Percentiles rank a stretch among this genome's conserved stretches.
Evolutionary conservation across 2,113 vertebrate genomes (phyloP).

Genomic region (Empidonax alnorum): DNA sequence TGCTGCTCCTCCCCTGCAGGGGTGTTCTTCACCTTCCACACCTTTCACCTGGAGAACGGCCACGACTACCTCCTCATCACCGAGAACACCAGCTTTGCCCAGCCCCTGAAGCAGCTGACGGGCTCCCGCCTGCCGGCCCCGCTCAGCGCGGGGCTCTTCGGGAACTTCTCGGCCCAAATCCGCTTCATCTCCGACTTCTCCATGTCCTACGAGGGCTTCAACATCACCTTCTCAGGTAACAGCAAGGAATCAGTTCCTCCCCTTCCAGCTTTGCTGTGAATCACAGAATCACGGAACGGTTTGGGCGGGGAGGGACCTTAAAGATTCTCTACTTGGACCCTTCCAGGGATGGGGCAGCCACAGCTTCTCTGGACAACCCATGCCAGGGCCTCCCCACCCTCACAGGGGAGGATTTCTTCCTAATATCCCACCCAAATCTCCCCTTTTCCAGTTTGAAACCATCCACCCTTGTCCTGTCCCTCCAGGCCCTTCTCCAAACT

Average conservation of each 20-base stretch:
- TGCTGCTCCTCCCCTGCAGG: constrained; percentile 66
- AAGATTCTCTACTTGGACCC: too few species aligned
- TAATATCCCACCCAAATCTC: neutral
- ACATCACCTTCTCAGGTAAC: constrained; percentile 96
- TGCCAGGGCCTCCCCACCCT: neutral
- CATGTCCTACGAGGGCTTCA: constrained; percentile 98
- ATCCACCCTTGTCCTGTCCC: neutral
- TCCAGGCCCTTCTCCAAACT: neutral
- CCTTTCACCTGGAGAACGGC: constrained; percentile 95
- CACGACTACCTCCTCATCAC: constrained; percentile 95
- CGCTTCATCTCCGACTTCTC: constrained; percentile 98
- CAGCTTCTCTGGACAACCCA: too few species aligned
- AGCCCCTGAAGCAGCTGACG: constrained; percentile 89
- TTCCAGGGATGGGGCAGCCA: neutral
- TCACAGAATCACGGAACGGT: neutral
- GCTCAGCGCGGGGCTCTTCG: constrained; percentile 92
- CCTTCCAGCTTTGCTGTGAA: fast-evolving
- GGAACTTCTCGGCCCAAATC: constrained; percentile 96
- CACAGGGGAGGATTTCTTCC: neutral
- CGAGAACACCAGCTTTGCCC: constrained; percentile 91
- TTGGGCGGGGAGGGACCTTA: neutral
- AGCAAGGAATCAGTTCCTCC: fast-evolving
- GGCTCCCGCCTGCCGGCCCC: constrained; percentile 90
- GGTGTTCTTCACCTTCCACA: constrained; percentile 96
- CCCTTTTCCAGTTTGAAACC: neutral